Conservation (phyloP, 37 sponge, comb jelly and placozoan species). For the Haliclona indistincta region DNA sequence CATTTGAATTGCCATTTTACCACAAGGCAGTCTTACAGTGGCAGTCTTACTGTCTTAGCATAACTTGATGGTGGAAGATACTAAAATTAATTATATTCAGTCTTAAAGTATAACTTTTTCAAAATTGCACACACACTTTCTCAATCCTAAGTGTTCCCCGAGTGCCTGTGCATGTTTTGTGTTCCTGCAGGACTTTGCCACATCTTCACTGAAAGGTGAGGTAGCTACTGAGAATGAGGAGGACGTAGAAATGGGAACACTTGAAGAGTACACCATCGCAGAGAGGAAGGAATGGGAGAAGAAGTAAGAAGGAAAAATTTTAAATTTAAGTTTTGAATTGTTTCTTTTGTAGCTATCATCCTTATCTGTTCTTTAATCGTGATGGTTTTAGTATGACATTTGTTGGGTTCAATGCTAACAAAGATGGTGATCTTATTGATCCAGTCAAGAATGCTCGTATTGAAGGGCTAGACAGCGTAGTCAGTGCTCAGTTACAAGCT, state of each 20-base stretch:
- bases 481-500: conserved; percentile 28
- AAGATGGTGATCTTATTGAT: conserved; percentile 45
- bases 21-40: not conserved
- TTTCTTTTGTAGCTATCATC: conserved; percentile 70
- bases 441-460: conserved; percentile 11
- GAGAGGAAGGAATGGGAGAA: too few relatives aligned
- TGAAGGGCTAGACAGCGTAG: conserved; percentile 23
- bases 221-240: too few relatives aligned
- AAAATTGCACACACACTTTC: not conserved
- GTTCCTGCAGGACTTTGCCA: conserved; percentile 74
- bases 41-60: not conserved
- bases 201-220: conserved; percentile 71
- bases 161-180: not conserved
- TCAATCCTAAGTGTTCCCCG: not conserved
- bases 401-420: conserved; percentile 72
- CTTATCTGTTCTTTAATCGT: conserved; percentile 94
- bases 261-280: too few relatives aligned
- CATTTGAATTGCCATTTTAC: not conserved
- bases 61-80: not conserved
- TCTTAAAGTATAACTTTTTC: not conserved
- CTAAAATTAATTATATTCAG: not conserved
- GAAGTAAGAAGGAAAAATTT: conserved; percentile 26
- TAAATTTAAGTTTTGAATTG: not conserved
- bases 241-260: not conserved
- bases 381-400: conserved; percentile 81